Conservation (phyloP, 2,888 invertebrate species). For the Erebia ligea region DNA sequence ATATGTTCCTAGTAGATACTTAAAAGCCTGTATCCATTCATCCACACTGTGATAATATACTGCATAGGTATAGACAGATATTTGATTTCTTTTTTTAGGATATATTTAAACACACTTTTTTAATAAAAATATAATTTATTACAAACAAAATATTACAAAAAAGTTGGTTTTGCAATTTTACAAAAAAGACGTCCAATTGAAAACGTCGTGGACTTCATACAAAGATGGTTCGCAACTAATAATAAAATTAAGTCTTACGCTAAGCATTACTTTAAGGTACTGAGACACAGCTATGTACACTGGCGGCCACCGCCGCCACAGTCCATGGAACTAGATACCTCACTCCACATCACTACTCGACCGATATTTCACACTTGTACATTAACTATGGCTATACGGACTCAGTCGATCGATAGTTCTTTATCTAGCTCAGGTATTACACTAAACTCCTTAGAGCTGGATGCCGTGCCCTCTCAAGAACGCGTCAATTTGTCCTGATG, state of each 20-base stretch:
- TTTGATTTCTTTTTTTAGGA: background rate
- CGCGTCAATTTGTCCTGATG: constrained; percentile 90
- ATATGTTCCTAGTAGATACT: too few relatives aligned
- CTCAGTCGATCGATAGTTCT: constrained; percentile 43
- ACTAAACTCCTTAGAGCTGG: constrained; percentile 77
- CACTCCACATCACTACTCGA: constrained; percentile 52
- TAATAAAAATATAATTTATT: constrained; percentile 80
- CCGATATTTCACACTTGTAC: constrained; percentile 54
- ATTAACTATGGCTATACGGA: constrained; percentile 61
- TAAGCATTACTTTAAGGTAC: constrained; percentile 68
- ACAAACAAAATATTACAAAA: constrained; percentile 77
- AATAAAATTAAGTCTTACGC: constrained; percentile 62
- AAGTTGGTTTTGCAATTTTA: constrained; percentile 57
- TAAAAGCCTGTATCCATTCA: too few relatives aligned
- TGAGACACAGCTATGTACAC: constrained; percentile 75
- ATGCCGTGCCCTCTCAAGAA: constrained; percentile 89
- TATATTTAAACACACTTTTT: constrained; percentile 31
- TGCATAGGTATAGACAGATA: too few relatives aligned
- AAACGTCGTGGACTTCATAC: constrained; percentile 60
- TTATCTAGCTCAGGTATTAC: constrained; percentile 58
- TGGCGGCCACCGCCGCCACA: constrained; percentile 56
- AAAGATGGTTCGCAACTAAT: constrained; percentile 52
- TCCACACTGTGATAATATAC: too few relatives aligned
- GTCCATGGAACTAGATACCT: constrained; percentile 54
- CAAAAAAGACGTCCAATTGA: constrained; percentile 52